Evolutionary conservation across 2,797 vertebrate species (phyloP).

Genomic region (Ammospiza maritima): DNA sequence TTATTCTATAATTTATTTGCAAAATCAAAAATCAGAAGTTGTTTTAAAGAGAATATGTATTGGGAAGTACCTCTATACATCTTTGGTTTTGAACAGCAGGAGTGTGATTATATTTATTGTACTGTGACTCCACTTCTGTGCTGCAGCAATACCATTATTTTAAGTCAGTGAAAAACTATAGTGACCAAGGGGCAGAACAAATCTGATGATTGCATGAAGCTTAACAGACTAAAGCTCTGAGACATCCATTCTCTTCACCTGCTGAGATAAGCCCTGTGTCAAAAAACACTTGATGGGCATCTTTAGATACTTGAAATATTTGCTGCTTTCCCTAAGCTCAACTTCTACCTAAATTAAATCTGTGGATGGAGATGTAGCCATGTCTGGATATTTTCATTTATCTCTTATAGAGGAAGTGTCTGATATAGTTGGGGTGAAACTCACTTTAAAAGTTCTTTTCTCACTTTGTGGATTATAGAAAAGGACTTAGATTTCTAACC

Average conservation of each 20-base stretch:
- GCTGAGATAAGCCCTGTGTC: neutral
- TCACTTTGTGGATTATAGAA: neutral
- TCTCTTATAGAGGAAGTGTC: neutral
- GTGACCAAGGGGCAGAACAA: neutral
- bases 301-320: neutral
- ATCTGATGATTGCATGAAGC: neutral
- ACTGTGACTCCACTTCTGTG: neutral
- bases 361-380: neutral
- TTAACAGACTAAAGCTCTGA: neutral
- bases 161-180: neutral
- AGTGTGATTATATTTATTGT: neutral
- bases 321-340: neutral
- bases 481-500: neutral
- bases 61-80: neutral
- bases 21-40: neutral
- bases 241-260: neutral
- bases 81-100: neutral
- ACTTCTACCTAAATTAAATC: neutral
- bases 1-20: neutral
- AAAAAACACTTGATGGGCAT: neutral
- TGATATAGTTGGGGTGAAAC: neutral
- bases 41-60: neutral
- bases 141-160: neutral
- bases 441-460: neutral
- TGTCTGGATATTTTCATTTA: neutral